Percentiles rank a stretch among this genome's conserved stretches.
These are phyloP conservation scores for Gisinianus flammeolus DNA, from an alignment of 2,888 invertebrate species.

Conservation along the genomic window DNA sequence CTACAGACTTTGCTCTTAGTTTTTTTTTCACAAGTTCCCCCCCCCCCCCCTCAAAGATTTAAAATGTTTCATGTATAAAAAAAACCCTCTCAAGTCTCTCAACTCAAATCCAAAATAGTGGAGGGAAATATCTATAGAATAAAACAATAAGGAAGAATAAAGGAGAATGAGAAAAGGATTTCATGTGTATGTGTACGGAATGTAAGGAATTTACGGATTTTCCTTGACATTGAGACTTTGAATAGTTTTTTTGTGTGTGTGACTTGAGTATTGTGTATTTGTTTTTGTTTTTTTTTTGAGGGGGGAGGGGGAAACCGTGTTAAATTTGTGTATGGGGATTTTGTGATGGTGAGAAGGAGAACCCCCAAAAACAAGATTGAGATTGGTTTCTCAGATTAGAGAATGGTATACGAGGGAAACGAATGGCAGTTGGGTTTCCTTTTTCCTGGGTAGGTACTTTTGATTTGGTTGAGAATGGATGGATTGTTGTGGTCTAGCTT, in stretches of 20 bases:
- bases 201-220: not conserved
- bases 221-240: too few relatives aligned
- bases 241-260: too few relatives aligned
- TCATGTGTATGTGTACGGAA: not conserved
- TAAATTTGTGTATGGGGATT: too few relatives aligned
- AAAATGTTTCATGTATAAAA: too few relatives aligned
- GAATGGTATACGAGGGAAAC: not conserved
- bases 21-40: too few relatives aligned
- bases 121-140: too few relatives aligned
- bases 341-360: too few relatives aligned
- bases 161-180: not conserved
- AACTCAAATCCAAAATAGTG: too few relatives aligned
- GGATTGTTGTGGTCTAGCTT: constrained; percentile 5
- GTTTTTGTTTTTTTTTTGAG: not conserved
- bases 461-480: not conserved
- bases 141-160: not conserved
- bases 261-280: not conserved
- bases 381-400: constrained; percentile 24
- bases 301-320: too few relatives aligned
- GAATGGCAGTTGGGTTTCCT: not conserved
- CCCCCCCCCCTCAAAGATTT: too few relatives aligned
- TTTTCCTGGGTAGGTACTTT: not conserved
- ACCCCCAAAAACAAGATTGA: constrained; percentile 12
- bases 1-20: too few relatives aligned
- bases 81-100: too few relatives aligned